These are phyloP conservation scores for Semibalanus balanoides DNA, from an alignment of 1,140 invertebrate species.

Conservation along the genomic window DNA sequence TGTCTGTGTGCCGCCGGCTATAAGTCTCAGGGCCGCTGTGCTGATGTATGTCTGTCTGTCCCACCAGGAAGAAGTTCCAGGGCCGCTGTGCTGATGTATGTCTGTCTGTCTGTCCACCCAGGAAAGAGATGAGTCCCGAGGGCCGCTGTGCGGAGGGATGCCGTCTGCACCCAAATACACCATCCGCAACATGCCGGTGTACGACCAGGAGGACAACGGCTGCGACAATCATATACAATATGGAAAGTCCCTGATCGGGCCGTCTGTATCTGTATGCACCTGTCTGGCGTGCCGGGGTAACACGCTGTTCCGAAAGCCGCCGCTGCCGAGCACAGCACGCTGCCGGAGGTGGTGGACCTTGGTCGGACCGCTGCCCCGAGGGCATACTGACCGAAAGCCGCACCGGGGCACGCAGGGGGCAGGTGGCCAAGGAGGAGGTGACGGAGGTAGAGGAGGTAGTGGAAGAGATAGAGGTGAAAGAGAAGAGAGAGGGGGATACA, in stretches of 20 bases:
- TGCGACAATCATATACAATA: slow-evolving; percentile 1
- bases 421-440: not conserved
- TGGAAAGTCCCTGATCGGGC: slow-evolving; percentile 2
- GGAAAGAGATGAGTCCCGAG: not conserved
- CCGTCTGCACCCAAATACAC: not conserved
- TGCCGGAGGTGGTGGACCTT: not conserved
- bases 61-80: too few relatives aligned
- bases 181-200: not conserved
- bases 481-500: not conserved
- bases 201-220: not conserved
- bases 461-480: not conserved
- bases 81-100: not conserved
- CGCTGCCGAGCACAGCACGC: not conserved
- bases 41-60: not conserved
- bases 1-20: too few relatives aligned
- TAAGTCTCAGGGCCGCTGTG: too few relatives aligned
- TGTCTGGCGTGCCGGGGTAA: not conserved
- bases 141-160: not conserved
- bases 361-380: too few relatives aligned
- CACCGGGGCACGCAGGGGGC: too few relatives aligned
- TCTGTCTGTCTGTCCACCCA: not conserved
- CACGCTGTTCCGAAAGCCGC: not conserved
- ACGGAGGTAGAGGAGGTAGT: not conserved
- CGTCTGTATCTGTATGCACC: not conserved
- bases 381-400: not conserved